Percentiles rank a stretch among this genome's conserved stretches.
Conservation (phyloP, 1,140 invertebrate genomes). For the Tetramorium parvispinum region DNA sequence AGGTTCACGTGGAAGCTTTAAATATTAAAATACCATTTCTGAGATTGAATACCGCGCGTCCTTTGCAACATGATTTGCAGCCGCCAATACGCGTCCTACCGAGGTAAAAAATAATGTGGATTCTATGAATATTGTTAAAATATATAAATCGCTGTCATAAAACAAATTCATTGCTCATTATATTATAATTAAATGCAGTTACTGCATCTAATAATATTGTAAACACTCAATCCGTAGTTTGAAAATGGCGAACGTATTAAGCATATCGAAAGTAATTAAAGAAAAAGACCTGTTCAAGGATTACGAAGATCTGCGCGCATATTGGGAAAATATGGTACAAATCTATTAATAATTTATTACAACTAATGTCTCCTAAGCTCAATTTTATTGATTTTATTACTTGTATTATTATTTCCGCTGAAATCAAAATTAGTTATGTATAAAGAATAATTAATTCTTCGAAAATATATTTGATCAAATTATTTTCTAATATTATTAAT, state of each 20-base stretch:
- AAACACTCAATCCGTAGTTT: constrained; percentile 71
- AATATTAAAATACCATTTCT: constrained; percentile 71
- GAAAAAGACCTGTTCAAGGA: constrained; percentile 70
- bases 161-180: background rate
- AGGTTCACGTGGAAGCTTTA: constrained; percentile 59
- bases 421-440: background rate
- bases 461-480: background rate
- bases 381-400: background rate
- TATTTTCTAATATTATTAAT: constrained; percentile 2
- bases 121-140: background rate
- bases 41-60: constrained; percentile 48
- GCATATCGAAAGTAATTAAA: constrained; percentile 75
- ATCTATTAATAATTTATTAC: constrained; percentile 3
- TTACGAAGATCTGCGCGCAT: constrained; percentile 78
- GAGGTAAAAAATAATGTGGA: constrained; percentile 70
- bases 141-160: background rate
- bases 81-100: constrained; percentile 75
- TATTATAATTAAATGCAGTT: background rate
- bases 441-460: background rate
- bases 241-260: constrained; percentile 75
- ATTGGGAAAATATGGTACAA: constrained; percentile 83
- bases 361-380: background rate
- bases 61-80: constrained; percentile 55
- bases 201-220: background rate
- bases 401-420: background rate